A percentile compares a stretch with the other conserved stretches of the same genome.
Conservation (phyloP, 1,140 invertebrate genomes). For the Whitmania pigra region DNA sequence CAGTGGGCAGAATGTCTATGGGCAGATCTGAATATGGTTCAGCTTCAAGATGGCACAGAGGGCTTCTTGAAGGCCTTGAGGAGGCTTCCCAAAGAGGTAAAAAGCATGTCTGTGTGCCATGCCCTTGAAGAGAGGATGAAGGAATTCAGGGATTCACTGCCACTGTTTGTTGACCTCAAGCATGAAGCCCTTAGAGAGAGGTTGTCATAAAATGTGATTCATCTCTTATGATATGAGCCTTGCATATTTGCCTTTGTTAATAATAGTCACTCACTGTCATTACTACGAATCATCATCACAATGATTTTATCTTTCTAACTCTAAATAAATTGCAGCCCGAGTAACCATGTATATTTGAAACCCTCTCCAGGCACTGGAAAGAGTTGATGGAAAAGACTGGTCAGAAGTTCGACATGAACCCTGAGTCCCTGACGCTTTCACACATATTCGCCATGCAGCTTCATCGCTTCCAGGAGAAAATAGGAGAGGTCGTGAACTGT, state of each 20-base stretch:
- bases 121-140: conserved; percentile 68
- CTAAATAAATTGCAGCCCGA: not conserved
- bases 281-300: not conserved
- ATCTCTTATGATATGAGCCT: conserved; percentile 10
- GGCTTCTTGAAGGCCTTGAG: conserved; percentile 64
- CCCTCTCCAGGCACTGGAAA: conserved; percentile 57
- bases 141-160: conserved; percentile 70
- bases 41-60: conserved; percentile 61
- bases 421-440: conserved; percentile 68
- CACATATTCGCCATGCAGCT: conserved; percentile 84
- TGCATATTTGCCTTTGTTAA: not conserved
- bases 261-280: not conserved
- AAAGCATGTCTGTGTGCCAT: conserved; percentile 50
- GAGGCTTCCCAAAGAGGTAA: conserved; percentile 49
- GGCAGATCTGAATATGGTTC: conserved; percentile 68
- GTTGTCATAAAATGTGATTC: conserved; percentile 19
- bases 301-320: not conserved
- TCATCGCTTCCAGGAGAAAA: conserved; percentile 65
- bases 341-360: not conserved
- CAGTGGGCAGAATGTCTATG: conserved; percentile 72
- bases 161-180: conserved; percentile 75
- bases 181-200: conserved; percentile 73
- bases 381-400: conserved; percentile 74
- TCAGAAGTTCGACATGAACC: conserved; percentile 66
- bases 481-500: conserved; percentile 67